Conservation (phyloP, 2,888 invertebrate species). For the Pyrochroa serraticornis region DNA sequence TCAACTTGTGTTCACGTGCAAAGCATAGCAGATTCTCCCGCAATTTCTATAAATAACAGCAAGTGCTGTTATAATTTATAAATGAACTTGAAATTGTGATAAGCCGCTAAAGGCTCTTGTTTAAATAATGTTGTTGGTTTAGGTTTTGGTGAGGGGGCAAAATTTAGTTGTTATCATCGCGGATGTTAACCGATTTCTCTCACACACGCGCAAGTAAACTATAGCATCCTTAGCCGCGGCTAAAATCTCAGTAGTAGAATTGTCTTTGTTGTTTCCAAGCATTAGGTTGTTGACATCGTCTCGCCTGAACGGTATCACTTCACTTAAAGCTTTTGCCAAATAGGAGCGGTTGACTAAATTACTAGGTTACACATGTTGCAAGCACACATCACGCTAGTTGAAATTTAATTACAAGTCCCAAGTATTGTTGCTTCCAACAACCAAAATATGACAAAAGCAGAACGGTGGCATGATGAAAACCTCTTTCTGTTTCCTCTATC, state of each 20-base stretch:
- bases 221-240: constrained; percentile 15
- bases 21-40: too few species aligned
- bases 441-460: background rate
- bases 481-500: too few species aligned
- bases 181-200: too few species aligned
- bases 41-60: too few species aligned
- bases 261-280: constrained; percentile 28
- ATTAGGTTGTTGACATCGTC: constrained; percentile 30
- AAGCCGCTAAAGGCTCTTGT: too few species aligned
- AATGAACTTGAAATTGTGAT: too few species aligned
- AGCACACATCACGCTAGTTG: constrained; percentile 15
- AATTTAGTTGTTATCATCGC: too few species aligned
- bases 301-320: constrained; percentile 22
- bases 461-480: background rate
- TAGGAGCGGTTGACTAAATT: constrained; percentile 26
- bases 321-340: constrained; percentile 25
- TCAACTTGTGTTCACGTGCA: too few species aligned
- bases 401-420: constrained; percentile 23
- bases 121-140: too few species aligned
- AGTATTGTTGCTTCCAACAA: constrained; percentile 4
- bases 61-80: too few species aligned
- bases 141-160: too few species aligned
- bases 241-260: constrained; percentile 21
- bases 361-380: constrained; percentile 26
- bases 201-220: constrained; percentile 12